phyloP scores from a whole-genome alignment of 2,113 vertebrate genomes.

The Romanogobio albipinnatus region DNA sequence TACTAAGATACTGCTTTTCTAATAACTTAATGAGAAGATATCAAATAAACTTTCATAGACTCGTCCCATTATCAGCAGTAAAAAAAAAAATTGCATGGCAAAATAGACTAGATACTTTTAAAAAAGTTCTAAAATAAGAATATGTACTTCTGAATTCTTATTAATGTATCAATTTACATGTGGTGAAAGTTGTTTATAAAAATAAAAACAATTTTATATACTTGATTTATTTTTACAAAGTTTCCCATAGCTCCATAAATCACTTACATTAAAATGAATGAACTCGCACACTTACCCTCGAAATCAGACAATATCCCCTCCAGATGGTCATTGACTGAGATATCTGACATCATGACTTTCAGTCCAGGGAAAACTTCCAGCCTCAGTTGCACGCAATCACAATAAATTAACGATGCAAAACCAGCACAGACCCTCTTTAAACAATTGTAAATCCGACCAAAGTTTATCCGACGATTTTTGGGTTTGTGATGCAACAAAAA shows the following conservation, averaged over 20 bases:
- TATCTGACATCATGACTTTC: constrained; percentile 75
- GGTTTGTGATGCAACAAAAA: constrained; percentile 24
- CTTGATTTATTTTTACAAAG: neutral
- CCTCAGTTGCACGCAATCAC: constrained; percentile 10
- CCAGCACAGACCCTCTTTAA: neutral
- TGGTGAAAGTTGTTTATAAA: neutral
- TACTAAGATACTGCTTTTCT: neutral
- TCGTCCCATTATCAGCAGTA: neutral
- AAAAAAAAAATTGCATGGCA: neutral
- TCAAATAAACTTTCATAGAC: neutral
- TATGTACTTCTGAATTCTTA: neutral
- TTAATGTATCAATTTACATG: neutral
- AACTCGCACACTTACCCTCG: constrained; percentile 75
- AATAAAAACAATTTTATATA: neutral
- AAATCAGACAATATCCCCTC: constrained; percentile 85
- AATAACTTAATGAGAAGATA: too few species aligned
- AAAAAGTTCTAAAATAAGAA: neutral
- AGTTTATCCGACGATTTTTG: constrained; percentile 1
- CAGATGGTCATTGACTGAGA: constrained; percentile 82
- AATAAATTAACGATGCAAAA: constrained; percentile 8
- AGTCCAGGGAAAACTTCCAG: constrained; percentile 30
- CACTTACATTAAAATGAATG: neutral
- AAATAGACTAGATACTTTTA: neutral
- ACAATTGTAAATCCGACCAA: neutral
- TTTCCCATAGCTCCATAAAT: neutral